Base-by-base conservation (phyloP, 2,797 vertebrate species). In the Ptychadena robeensis region DNA sequence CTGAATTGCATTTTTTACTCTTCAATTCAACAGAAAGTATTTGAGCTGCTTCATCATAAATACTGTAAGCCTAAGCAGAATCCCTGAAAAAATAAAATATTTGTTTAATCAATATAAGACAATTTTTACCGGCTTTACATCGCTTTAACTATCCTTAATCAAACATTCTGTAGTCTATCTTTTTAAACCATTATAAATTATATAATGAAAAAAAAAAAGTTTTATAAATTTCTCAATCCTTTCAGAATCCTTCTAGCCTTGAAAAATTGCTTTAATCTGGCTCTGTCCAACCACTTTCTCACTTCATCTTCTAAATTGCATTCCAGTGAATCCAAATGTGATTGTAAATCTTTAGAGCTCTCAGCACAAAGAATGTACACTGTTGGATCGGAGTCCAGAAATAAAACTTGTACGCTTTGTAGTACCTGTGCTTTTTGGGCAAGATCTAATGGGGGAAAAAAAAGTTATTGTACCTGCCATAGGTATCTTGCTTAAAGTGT, bases 251-350 rank as follows among this genome's bases (percentile, higher is more conserved):
- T 75, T 69, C 81, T 82, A 66, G 81, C 63, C 74, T 79, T 83
- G 82, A 83, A 83, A 79, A 72, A 83, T 83, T 79, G 63, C 82
- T 83, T 79, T 83, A 83, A 83, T 83, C 82, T 83, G 75, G 76
- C 63, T 67, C 71, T 83, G 82, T 83, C 82, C 82, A 73, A 79
- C 61, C 61, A 79, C 75, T 83, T 83, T 83, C 75, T 73, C 76
- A 79, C 82, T 83, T 83, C 69, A 79, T 79, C 82, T 83, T 79
- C 44, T 73, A 79, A 79, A 83, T 83, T 83, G 82, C 76, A 79
- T 83, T 83, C 61, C 63, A 79, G 40, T 73, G 82, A 83, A 83
- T 73, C 70, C 69, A 73, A 83, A 83, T 83, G 82, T 67, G 69
- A 65, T 67, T 79, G 82, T 83, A 83, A 83, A 83, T 83, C 75